Conservation (phyloP, 2,888 invertebrate species). For the Nymphalis polychloros region DNA sequence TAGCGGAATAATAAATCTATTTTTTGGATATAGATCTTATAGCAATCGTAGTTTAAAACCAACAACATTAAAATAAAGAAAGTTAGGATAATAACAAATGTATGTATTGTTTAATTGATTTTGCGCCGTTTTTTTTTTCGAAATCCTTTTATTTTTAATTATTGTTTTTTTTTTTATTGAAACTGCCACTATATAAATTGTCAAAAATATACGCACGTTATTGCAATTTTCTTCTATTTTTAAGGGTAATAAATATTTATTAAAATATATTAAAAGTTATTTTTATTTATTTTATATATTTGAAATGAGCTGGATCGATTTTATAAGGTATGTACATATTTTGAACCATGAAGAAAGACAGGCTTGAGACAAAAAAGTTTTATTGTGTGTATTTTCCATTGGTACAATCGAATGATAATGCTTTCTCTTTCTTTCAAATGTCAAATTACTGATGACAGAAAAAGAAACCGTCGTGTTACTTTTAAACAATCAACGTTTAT, state of each 20-base stretch:
- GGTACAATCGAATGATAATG: too few relatives aligned
- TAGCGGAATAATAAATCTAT: constrained; percentile 12
- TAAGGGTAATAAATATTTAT: constrained; percentile 29
- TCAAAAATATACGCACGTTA: constrained; percentile 17
- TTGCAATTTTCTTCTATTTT: constrained; percentile 26
- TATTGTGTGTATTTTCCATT: too few relatives aligned
- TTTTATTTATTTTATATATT: background rate
- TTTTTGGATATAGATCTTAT: constrained; percentile 26
- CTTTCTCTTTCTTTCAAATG: too few relatives aligned
- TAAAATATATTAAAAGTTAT: constrained; percentile 15
- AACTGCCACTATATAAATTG: constrained; percentile 25
- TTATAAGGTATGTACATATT: too few relatives aligned
- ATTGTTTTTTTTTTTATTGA: constrained; percentile 17
- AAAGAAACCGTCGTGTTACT: too few relatives aligned
- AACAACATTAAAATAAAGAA: constrained; percentile 19
- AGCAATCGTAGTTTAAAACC: constrained; percentile 24
- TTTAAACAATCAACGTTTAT: too few relatives aligned
- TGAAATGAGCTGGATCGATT: too few relatives aligned
- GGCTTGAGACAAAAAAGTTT: too few relatives aligned
- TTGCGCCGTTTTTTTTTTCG: constrained; percentile 3
- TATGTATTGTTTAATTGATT: constrained; percentile 18
- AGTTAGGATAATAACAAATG: constrained; percentile 17
- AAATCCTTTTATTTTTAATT: constrained; percentile 16
- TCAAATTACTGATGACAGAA: too few relatives aligned
- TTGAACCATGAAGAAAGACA: too few relatives aligned